phyloP scores from a whole-genome alignment of 2,797 vertebrate species.

The Tapera naevia region DNA sequence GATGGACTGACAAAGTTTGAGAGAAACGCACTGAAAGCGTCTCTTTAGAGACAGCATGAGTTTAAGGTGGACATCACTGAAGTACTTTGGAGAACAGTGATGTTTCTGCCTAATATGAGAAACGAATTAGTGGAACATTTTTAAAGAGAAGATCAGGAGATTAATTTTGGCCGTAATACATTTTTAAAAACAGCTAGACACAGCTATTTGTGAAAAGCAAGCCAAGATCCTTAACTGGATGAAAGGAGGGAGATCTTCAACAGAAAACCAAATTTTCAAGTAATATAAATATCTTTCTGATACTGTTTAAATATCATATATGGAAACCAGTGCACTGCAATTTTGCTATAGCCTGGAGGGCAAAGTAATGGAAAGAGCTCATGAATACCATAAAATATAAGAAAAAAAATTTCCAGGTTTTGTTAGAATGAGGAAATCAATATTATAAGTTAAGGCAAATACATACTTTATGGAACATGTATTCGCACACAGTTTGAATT shows the following conservation, averaged over 20 bases:
- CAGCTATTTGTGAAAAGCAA: background rate
- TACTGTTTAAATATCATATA: background rate
- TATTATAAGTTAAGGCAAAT: background rate
- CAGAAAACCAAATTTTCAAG: background rate
- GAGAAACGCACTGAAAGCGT: background rate
- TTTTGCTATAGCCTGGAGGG: background rate
- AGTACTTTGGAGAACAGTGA: background rate
- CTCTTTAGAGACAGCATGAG: background rate
- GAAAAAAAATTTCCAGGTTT: background rate
- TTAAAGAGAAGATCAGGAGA: background rate
- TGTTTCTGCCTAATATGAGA: background rate
- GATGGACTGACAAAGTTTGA: slow-evolving; percentile 20
- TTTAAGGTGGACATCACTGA: background rate
- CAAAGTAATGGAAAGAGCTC: background rate
- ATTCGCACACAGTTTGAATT: background rate
- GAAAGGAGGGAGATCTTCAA: background rate
- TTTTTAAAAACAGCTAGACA: background rate
- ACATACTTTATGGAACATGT: background rate
- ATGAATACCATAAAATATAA: background rate
- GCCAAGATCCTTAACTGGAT: background rate
- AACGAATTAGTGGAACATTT: background rate
- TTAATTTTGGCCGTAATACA: background rate
- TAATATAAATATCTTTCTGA: background rate
- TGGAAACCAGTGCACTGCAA: background rate
- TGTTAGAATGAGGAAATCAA: background rate